Base-by-base conservation (phyloP, 2,113 vertebrate species). In the Apistogramma diplotaenia region DNA sequence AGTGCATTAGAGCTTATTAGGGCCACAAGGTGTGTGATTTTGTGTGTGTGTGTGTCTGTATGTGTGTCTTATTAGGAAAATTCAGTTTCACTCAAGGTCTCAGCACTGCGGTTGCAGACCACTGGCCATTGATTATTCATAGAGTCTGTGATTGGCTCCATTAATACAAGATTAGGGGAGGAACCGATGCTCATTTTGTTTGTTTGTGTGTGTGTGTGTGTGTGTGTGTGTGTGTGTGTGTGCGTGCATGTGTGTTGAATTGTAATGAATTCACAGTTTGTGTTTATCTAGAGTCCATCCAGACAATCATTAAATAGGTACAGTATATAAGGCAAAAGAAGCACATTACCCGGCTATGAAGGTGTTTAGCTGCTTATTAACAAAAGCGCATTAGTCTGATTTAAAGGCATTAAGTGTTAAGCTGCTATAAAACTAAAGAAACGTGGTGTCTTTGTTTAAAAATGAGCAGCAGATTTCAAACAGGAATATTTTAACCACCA, bases 61-160 rank as follows among this genome's bases (percentile, higher is more conserved):
- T 85, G 84, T 82, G 91, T 74, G 84, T 93, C 91, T 90, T 91
- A 94, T 94, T 94, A 95, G 90, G 85, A 90, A 94, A 93, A 94
- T 94, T 94, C 94, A 91, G 92, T 93, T 92, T 94, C 92, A 92
- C 92, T 93, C 92, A 93, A 93, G 91, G 93, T 93, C 90, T 93
- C 91, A 91, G 92, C 92, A 88, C 87, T 89, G 90, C 76, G 86
- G 93, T 93, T 94, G 93, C 93, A 91, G 89, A 91, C 90, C 92
- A 93, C 93, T 95, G 91, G 87, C 89, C 94, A 94, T 95, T 94
- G 95, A 95, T 95, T 95, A 95, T 95, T 95, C 94, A 95, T 94
- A 94, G 92, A 93, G 89, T 87, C 93, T 94, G 93, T 92, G 93
- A 95, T 94, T 94, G 92, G 93, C 91, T 93, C 93, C 94, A 94